Conservation (phyloP, 2,888 invertebrate species). For the Parnassius glacialis region DNA sequence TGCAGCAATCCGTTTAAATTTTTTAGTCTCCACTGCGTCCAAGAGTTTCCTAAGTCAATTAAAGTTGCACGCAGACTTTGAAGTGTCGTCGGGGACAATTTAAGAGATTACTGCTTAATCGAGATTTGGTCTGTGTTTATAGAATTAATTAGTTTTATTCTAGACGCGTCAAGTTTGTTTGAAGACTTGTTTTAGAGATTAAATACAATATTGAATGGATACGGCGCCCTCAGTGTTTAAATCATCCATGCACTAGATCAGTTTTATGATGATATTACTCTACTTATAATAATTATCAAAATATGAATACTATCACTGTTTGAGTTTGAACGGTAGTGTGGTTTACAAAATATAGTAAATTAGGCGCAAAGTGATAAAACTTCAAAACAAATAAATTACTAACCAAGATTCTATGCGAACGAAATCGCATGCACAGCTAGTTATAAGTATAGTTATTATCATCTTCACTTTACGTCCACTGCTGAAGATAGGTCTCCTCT, state of each 20-base stretch:
- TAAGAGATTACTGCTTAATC: slow-evolving; percentile 16
- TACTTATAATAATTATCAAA: too few relatives aligned
- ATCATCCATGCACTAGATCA: too few relatives aligned
- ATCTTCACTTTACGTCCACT: not conserved
- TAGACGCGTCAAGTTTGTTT: not conserved
- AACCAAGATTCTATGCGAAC: too few relatives aligned
- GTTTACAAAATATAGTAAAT: too few relatives aligned
- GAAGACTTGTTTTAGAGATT: not conserved
- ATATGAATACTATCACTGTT: too few relatives aligned
- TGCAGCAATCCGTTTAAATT: slow-evolving; percentile 3
- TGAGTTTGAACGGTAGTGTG: too few relatives aligned
- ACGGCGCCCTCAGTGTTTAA: too few relatives aligned
- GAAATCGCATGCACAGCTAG: not conserved
- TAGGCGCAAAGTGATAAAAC: too few relatives aligned
- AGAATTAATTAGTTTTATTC: slow-evolving; percentile 10
- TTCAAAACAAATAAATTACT: too few relatives aligned
- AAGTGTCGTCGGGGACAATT: slow-evolving; percentile 7
- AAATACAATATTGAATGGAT: too few relatives aligned
- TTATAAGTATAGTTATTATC: not conserved
- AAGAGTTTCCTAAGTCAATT: slow-evolving; percentile 21
- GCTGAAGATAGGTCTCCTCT: not conserved
- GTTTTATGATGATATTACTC: too few relatives aligned
- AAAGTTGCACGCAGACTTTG: slow-evolving; percentile 15
- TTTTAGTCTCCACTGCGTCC: slow-evolving; percentile 7
- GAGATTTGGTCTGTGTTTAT: slow-evolving; percentile 4